A percentile compares a stretch with the other conserved stretches of the same genome.
Evolutionary conservation across 2,797 vertebrate species (phyloP).

Genomic region (Choloepus didactylus): DNA sequence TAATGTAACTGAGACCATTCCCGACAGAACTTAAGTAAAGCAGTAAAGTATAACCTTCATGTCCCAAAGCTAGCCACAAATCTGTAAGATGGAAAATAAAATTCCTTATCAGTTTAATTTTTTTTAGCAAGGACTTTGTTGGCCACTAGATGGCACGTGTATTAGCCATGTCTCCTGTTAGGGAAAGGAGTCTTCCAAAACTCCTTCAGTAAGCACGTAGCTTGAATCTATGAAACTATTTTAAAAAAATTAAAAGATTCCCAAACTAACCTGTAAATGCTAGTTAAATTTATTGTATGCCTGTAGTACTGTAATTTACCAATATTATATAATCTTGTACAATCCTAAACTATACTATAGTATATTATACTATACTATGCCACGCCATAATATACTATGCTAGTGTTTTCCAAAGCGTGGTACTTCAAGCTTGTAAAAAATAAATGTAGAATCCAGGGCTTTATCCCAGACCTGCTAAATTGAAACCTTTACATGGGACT

Average conservation of each 20-base stretch:
- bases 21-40: background rate
- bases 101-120: constrained; percentile 41
- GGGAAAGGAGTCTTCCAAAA: background rate
- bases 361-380: background rate
- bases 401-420: constrained; percentile 43
- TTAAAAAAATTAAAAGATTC: background rate
- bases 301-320: background rate
- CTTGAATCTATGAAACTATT: constrained; percentile 43
- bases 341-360: constrained; percentile 29
- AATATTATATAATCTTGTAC: background rate
- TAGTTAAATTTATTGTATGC: constrained; percentile 27
- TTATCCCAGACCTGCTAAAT: background rate
- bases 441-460: background rate
- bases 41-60: background rate
- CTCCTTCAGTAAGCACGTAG: background rate
- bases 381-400: background rate
- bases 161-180: constrained; percentile 20
- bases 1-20: too few species aligned
- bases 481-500: background rate
- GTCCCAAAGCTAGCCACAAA: constrained; percentile 1
- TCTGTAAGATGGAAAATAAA: constrained; percentile 46
- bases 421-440: background rate
- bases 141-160: constrained; percentile 67
- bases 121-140: constrained; percentile 54
- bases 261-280: constrained; percentile 1